Evolutionary conservation across 2,888 invertebrate species (phyloP), one percentile per base, ranked within the genome.

Genomic region (Hoplodrina ambigua): DNA sequence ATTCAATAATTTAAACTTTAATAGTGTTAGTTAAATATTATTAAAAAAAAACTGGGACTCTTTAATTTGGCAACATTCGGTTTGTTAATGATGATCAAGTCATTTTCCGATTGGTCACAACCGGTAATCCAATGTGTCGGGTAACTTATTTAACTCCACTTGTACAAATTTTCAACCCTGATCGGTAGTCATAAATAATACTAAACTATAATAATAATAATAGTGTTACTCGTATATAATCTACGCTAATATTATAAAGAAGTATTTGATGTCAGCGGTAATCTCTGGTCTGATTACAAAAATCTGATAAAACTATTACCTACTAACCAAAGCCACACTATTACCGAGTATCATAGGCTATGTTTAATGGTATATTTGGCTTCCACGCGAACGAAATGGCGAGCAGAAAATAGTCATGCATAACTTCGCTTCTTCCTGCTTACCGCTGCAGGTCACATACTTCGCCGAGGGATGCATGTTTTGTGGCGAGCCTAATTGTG

Each of bases 1-100:
- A 49, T 52, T 59, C 64, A 46, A 61, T 68, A n/a, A 75, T 50
- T 69, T 55, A 69, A n/a, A 64, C 50, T 54, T 54, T 69, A 19
- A 25, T 46, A 37, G 37, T 33, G 13, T 15, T 25, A 6, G 11
- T 37, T 11, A 37, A 37, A 55, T 50, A 19, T 19, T 49, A 41
- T 20, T 20, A 5, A 50, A 19, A 46, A n/a, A 46, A 41, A 19
- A 25, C 2, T 1, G 17, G 4, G 2, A 52, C 33, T 10, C 30
- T 77, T 49, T 77, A 41, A 53, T 53, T 53, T 25, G 6, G n/a
- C 4, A 20, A 20, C 11, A 57, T 61, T 61, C 13, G n/a, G 25
- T 59, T 46, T 17, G 2, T 33, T 46, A 50, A 15, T 57, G 15
- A 25, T 75, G 11, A 33, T 33, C 20, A 19, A 56, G 20, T 19